Evolutionary conservation across 2,113 vertebrate genomes (phyloP), one percentile per base, ranked within the genome.

Genomic region (Toxotes chatareus): DNA sequence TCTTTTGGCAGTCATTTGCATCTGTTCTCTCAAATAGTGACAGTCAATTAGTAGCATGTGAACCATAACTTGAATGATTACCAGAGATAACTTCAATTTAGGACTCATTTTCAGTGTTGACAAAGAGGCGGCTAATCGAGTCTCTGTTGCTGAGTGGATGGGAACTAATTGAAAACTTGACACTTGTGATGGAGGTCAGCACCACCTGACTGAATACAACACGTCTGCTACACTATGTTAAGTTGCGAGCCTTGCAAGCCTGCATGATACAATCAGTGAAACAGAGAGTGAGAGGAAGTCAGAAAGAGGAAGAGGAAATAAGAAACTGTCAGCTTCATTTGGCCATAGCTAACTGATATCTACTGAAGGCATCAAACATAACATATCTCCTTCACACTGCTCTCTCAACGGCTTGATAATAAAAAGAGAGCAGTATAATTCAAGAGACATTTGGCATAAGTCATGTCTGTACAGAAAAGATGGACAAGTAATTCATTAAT

Each of bases 31-130:
- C 68, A 80, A 74, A 88, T 49, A 82, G 62, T 76, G 79, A 76
- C 60, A 79, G 78, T 81, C 78, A 86, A 89, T 92, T 88, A 90
- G 86, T 47, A 63, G 40, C 53, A 73, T 73, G 65, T 73, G 77
- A 83, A 84, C 66, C 59, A 34, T 56, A 76, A 76, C 66, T 56
- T 56, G 67, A 76, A 87, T 59, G 47, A 88, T 82, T 44, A 80
- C 63, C 68, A 80, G 49, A 75, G 44, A 88, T 62, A 42, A 53
- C 46, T 88, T 87, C 57, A 75, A 81, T 83, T 84, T 83, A 34
- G 69, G 68, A 46, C 60, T 83, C 13, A 46, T 76, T 90, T 73
- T 53, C 55, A 51, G 31, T 67, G 70, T 79, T 85, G 79, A 92
- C 84, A 85, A 63, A 63, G 36, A 66, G n/a, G 57, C 6, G 56